A percentile compares a stretch with the other conserved stretches of the same genome.
These are phyloP conservation scores for Caiman crocodilus DNA, from an alignment of 2,797 vertebrate species.

Conservation along the genomic window DNA sequence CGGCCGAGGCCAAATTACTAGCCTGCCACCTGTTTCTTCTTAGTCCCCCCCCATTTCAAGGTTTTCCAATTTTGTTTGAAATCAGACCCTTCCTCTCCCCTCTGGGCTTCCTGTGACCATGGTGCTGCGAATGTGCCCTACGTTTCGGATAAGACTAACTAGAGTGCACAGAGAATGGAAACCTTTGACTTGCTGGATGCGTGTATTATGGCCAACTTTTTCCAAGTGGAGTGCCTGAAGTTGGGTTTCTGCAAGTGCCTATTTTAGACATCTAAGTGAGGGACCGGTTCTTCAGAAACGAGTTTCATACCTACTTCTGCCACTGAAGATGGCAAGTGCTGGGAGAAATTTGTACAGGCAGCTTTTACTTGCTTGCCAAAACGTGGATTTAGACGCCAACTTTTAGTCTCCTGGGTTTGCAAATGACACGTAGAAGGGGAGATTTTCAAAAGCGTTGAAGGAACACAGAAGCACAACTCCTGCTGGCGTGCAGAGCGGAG, in stretches of 20 bases:
- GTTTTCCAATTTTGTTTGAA: slow-evolving; percentile 56
- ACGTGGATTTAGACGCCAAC: not conserved
- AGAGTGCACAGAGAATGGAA: not conserved
- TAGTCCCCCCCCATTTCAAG: slow-evolving; percentile 51
- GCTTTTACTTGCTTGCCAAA: not conserved
- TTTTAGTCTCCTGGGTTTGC: not conserved
- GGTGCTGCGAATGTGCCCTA: not conserved
- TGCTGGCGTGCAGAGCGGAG: not conserved
- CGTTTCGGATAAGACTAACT: not conserved
- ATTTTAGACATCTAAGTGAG: not conserved
- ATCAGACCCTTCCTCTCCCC: not conserved
- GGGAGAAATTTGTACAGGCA: not conserved
- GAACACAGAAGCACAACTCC: not conserved
- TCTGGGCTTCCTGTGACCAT: not conserved
- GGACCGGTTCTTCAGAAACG: slow-evolving; percentile 1
- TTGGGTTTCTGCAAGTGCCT: not conserved
- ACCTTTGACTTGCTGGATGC: not conserved
- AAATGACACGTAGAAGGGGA: not conserved
- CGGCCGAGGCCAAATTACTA: slow-evolving; percentile 12
- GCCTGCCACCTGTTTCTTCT: slow-evolving; percentile 53
- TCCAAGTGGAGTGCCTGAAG: not conserved
- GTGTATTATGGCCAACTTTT: not conserved
- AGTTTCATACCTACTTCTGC: not conserved
- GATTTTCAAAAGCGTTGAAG: not conserved
- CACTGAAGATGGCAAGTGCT: not conserved